Base-by-base conservation (phyloP, 2,888 invertebrate genomes). In the Silvanus unidentatus region DNA sequence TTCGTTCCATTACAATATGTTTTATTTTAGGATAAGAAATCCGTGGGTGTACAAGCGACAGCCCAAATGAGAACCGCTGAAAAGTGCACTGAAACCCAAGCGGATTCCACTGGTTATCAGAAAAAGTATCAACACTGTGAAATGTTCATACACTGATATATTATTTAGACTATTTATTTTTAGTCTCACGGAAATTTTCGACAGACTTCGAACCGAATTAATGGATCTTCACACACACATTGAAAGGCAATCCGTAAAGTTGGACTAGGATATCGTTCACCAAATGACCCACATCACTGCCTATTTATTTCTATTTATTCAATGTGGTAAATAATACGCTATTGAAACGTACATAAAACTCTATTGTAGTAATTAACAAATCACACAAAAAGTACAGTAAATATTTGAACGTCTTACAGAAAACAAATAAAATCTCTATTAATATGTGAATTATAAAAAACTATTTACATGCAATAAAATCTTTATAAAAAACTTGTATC, bases 151-250 rank as follows among this genome's bases (percentile, higher is more conserved):
- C 4, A 32, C 5, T 32, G 16, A 34, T 35, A 28, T 2, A 43
- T 43, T 22, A 1, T 30, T 37, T 27, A 28, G n/a, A 14, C 27
- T 47, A 32, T 29, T 36, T 37, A 54, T 47, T 63, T 64, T 50
- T 47, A 71, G 71, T 50, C 59, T 71, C 29, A 54, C 67, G 11
- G 63, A 63, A 11, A 68, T 71, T 37, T 71, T 70, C 46, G 67
- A 68, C 22, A 66, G 67, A 53, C 59, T 71, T 22, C 70, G 68
- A 57, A 60, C 54, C 28, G 70, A 71, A 57, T 53, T 71, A 8
- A 58, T 65, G 3, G 62, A 66, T 32, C 59, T 71, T 14, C 70
- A 71, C 52, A 59, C 54, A n/a, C 68, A 69, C 43, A 62, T 71
- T 14, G 63, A 66, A 51, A 59, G 56, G 44, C 64, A 65, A 50